These are phyloP conservation scores for Stegophylla sp. DNA, from an alignment of 2,888 invertebrate genomes.

Conservation along the genomic window DNA sequence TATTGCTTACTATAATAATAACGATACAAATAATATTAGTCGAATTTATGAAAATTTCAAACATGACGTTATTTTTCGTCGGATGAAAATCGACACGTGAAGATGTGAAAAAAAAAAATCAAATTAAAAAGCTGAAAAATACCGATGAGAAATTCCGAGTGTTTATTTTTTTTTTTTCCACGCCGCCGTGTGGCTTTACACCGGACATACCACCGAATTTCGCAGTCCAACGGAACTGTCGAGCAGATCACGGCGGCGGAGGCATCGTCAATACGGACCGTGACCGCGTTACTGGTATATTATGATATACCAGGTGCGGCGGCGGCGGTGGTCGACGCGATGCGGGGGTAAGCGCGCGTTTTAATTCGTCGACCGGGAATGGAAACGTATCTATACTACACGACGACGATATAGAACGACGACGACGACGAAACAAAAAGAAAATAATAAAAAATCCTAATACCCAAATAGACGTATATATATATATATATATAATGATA, in stretches of 20 bases:
- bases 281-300: conserved; percentile 13
- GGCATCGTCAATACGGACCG: background rate
- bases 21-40: too few relatives aligned
- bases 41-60: too few relatives aligned
- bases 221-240: too few relatives aligned
- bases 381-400: background rate
- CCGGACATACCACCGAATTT: background rate
- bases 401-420: too few relatives aligned
- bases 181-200: background rate
- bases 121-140: too few relatives aligned
- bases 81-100: too few relatives aligned
- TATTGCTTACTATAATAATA: too few relatives aligned
- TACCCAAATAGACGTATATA: background rate
- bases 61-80: too few relatives aligned
- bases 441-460: conserved; percentile 16
- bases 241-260: background rate
- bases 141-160: too few relatives aligned
- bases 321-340: background rate
- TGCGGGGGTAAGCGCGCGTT: conserved; percentile 7
- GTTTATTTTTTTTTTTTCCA: too few relatives aligned
- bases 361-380: conserved; percentile 32
- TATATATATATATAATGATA: background rate
- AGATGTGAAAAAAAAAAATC: too few relatives aligned
- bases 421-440: conserved; percentile 37
- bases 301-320: too few relatives aligned